Conservation (phyloP, 2,888 invertebrate species). For the Odontothrips loti region DNA sequence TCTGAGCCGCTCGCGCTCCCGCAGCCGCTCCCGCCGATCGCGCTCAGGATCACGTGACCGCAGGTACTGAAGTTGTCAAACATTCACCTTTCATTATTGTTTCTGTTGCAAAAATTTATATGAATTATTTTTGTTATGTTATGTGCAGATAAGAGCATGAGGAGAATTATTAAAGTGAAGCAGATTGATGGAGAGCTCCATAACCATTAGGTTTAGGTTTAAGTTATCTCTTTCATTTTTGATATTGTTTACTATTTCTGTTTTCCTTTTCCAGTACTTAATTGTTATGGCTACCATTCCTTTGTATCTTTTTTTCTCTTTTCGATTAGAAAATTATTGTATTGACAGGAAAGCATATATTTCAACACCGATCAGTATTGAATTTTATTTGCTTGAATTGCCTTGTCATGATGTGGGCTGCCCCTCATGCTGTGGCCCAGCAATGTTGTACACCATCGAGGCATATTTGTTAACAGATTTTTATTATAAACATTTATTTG, state of each 20-base stretch:
- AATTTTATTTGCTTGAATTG: too few species aligned
- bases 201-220: background rate
- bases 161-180: background rate
- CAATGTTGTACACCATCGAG: too few species aligned
- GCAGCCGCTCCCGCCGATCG: constrained; percentile 40
- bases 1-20: constrained; percentile 39
- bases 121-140: background rate
- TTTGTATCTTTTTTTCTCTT: background rate
- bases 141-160: background rate
- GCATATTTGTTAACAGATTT: background rate
- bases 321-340: background rate
- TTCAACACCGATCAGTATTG: too few species aligned
- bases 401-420: too few species aligned
- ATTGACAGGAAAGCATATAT: too few species aligned
- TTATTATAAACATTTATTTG: background rate
- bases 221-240: background rate
- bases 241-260: background rate
- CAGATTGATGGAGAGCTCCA: background rate
- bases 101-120: background rate
- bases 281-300: constrained; percentile 11
- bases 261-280: background rate
- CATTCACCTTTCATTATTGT: background rate
- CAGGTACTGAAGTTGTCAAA: constrained; percentile 28
- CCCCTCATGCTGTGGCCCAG: too few species aligned
- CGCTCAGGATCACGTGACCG: constrained; percentile 37